phyloP scores from a whole-genome alignment of 2,113 vertebrate species.

The Peromyscus maniculatus region DNA sequence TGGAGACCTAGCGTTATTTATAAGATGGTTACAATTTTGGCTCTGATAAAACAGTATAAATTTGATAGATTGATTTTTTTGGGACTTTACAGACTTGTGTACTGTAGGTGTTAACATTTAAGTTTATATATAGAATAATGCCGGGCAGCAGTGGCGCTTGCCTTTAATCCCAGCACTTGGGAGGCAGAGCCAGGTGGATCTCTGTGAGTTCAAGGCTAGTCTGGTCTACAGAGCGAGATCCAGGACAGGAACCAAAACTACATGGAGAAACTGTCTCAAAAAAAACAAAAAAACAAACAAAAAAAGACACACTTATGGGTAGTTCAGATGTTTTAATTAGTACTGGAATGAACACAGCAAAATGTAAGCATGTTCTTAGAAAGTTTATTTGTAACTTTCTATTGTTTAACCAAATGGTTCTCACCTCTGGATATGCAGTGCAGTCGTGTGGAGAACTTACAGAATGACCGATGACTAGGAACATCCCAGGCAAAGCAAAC shows the following conservation, averaged over 20 bases:
- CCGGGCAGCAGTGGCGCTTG: too few relatives aligned
- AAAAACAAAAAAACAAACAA: too few relatives aligned
- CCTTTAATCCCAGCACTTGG: too few relatives aligned
- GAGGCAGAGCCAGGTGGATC: too few relatives aligned
- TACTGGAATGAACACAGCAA: background rate
- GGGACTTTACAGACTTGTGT: background rate
- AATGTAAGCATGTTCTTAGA: background rate
- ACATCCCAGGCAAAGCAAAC: background rate
- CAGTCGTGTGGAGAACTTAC: background rate
- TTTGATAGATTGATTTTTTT: slow-evolving; percentile 20
- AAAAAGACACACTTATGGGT: background rate
- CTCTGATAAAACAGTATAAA: background rate
- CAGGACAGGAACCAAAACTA: too few relatives aligned
- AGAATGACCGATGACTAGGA: background rate
- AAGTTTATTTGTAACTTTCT: slow-evolving; percentile 30
- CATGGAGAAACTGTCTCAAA: too few relatives aligned
- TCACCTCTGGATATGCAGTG: background rate
- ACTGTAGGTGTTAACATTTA: background rate
- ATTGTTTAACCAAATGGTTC: slow-evolving; percentile 19
- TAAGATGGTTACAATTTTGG: background rate
- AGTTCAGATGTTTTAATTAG: slow-evolving; percentile 23
- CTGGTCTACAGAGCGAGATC: too few relatives aligned
- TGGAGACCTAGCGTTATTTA: slow-evolving; percentile 5
- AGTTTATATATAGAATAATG: background rate
- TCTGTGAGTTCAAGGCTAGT: too few relatives aligned